Percentiles rank a stretch among this genome's conserved stretches.
These are phyloP conservation scores for Oncopodura yosiiana DNA, from an alignment of 1,140 invertebrate species.

Conservation along the genomic window DNA sequence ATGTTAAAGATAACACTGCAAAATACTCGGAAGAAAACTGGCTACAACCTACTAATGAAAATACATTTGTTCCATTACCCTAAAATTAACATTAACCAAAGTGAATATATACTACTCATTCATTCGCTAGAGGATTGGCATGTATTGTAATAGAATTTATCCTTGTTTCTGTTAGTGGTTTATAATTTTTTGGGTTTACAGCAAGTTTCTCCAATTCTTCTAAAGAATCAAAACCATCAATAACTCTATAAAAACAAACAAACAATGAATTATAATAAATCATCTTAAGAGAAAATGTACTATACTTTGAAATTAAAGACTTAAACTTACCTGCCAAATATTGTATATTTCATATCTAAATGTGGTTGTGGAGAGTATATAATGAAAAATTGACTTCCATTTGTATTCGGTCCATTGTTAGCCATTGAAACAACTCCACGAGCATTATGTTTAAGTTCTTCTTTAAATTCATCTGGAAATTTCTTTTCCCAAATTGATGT, in stretches of 20 bases:
- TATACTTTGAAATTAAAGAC: not conserved
- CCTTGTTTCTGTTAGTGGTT: constrained; percentile 69
- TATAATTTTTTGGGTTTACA: constrained; percentile 86
- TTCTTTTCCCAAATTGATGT: constrained; percentile 81
- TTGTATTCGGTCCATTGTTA: constrained; percentile 97
- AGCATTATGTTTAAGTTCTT: constrained; percentile 80
- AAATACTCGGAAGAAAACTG: constrained; percentile 75
- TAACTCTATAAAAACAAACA: constrained; percentile 60
- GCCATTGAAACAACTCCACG: constrained; percentile 93
- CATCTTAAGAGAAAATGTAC: not conserved
- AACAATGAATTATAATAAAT: constrained; percentile 13
- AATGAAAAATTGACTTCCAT: constrained; percentile 97
- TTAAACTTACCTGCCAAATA: constrained; percentile 79
- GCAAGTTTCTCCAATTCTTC: constrained; percentile 92
- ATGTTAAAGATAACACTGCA: constrained; percentile 70
- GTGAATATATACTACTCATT: not conserved
- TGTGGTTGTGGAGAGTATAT: constrained; percentile 89
- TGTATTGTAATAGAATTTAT: constrained; percentile 87
- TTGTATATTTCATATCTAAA: constrained; percentile 91
- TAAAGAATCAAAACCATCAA: constrained; percentile 91
- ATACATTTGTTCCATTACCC: constrained; percentile 43
- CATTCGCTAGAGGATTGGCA: constrained; percentile 79
- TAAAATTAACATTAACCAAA: not conserved
- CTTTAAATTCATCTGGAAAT: constrained; percentile 94
- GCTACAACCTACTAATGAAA: constrained; percentile 56